Base-by-base conservation (phyloP, 2,888 invertebrate genomes). In the Nymphalis polychloros region DNA sequence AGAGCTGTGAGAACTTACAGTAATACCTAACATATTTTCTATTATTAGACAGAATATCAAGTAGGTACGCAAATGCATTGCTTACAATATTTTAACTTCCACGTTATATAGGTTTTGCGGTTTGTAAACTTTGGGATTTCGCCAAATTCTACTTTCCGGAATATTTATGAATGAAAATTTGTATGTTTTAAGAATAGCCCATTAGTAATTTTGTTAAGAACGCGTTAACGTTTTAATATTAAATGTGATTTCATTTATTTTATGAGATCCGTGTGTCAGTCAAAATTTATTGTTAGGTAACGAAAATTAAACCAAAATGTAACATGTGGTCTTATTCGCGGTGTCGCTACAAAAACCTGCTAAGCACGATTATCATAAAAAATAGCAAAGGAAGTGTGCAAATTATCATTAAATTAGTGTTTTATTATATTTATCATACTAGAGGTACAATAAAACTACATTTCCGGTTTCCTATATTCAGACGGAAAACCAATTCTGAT, bases 101-200 rank as follows among this genome's bases (percentile, higher is more conserved):
- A 59, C 41, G 27, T 41, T 41, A 27, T 46, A 41, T 59, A 50
- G 59, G n/a, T 59, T 49, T 59, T 59, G 50, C 50, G 49, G 50
- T 64, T 64, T 64, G 64, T 64, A 59, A 59, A 64, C 59, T 59
- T 52, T 64, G 64, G 64, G 46, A 59, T 50, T 59, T 6, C 8
- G 64, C 59, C 64, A 64, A 64, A 41, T 27, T 19, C 41, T 41
- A 50, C 19, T 41, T 59, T 20, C 5, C 1, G 27, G 41, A n/a
- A n/a, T 64, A 35, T 49, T 59, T 59, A 52, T 64, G 50, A 64
- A 64, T 64, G 64, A 41, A 50, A 50, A 50, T 59, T 64, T 17
- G 23, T 19, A 19, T 17, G 27, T 50, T 46, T n/a, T 31, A 53
- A 10, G 10, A 23, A 23, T 52, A 16, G 16, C 13, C 3, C 20